Evolutionary conservation across 2,113 vertebrate species (phyloP), one percentile per base, ranked within the genome.

Genomic region (Pelobates fuscus): DNA sequence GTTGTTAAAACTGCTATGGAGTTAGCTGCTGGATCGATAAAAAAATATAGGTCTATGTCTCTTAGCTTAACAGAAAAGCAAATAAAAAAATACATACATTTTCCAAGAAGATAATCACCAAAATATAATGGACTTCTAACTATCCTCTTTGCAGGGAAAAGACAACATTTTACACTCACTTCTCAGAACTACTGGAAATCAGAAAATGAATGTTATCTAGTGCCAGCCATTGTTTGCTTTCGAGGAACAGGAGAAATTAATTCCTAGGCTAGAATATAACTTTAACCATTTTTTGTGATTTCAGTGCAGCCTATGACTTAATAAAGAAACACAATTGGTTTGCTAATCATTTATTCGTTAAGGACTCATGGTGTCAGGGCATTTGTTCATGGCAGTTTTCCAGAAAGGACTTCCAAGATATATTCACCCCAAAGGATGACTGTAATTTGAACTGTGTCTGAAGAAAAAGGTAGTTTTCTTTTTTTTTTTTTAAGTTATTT

Each of bases 301-400:
- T 43, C 20, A 44, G 3, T 23, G 20, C 4, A 15, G 24, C 24
- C 8, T 49, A 37, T 41, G 20, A 26, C 7, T 1, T 66, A 27
- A 17, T 11, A 1, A 12, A 21, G 32, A 65, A 65, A 41, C 20
- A 21, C n/a, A 23, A 21, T 41, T 2, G 8, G 5, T 20, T 54
- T 20, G 21, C 23, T 26, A 21, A n/a, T 21, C 17, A 37, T 44
- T 66, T 32, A 23, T 29, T 5, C 46, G 25, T 27, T 49, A 21
- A 62, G 54, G 54, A 75, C 52, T 46, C 25, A 21, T 26, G 37
- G 1, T 32, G 5, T 55, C n/a, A 55, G 27, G 37, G n/a, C 72
- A 67, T 24, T 10, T 67, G 64, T 67, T 49, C 37, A 59, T 60
- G 72, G 57, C 55, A 68, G 12, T 27, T 29, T 61, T 65, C 63